Percentiles rank a stretch among this genome's conserved stretches.
phyloP scores from a whole-genome alignment of 1,140 invertebrate species.

The Diuraphis noxia region DNA sequence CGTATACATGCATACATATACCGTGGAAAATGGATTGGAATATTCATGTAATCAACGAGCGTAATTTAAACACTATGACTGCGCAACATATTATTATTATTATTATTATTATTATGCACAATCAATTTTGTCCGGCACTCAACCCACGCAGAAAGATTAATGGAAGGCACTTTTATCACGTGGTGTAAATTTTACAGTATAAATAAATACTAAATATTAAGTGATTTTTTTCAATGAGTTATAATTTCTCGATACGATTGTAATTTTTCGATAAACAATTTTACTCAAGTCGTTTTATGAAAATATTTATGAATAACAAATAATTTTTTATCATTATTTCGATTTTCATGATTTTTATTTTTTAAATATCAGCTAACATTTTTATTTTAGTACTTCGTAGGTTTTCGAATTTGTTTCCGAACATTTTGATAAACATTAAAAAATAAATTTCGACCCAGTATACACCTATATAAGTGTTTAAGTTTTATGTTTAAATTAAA shows the following conservation, averaged over 20 bases:
- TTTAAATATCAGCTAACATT: neutral
- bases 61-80: neutral
- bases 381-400: too few relatives aligned
- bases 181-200: neutral
- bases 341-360: too few relatives aligned
- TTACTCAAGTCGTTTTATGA: neutral
- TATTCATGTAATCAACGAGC: slow-evolving; percentile 2
- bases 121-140: neutral
- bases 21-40: neutral
- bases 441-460: neutral
- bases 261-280: neutral
- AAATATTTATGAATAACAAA: too few relatives aligned
- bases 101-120: neutral
- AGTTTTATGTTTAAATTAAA: too few relatives aligned
- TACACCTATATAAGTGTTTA: too few relatives aligned
- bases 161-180: neutral
- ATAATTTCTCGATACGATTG: neutral
- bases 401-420: neutral
- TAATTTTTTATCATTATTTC: too few relatives aligned
- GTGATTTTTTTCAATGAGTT: neutral
- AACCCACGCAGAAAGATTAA: neutral
- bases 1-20: neutral
- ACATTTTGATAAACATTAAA: neutral
- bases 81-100: neutral
- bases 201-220: neutral